phyloP scores from a whole-genome alignment of 2,113 vertebrate species.

The Callithrix jacchus region DNA sequence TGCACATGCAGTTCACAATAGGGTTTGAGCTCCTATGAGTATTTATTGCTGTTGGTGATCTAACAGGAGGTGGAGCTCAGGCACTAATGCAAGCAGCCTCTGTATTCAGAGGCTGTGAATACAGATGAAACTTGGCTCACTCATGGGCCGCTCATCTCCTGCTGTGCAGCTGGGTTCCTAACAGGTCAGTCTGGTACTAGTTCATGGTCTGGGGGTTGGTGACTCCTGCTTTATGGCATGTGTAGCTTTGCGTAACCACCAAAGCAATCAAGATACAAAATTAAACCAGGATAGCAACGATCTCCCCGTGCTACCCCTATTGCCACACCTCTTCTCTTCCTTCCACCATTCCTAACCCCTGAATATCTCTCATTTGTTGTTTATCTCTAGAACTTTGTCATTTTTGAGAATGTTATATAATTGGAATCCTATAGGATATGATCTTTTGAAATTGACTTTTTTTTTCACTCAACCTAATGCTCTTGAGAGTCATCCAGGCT shows the following conservation, averaged over 20 bases:
- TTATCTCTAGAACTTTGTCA: not conserved
- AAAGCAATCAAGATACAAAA: not conserved
- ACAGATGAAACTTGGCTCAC: no score
- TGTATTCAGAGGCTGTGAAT: no score
- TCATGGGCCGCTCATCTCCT: no score
- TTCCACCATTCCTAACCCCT: not conserved
- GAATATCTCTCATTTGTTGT: not conserved
- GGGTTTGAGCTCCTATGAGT: no score
- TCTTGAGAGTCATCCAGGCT: not conserved
- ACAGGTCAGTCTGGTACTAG: no score
- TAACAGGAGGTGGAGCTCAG: no score
- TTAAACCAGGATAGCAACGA: not conserved
- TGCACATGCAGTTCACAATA: no score
- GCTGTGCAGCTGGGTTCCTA: no score
- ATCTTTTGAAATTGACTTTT: not conserved
- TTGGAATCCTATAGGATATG: not conserved
- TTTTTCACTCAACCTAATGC: not conserved
- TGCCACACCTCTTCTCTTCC: not conserved
- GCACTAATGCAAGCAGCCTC: no score
- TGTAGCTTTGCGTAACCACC: not conserved
- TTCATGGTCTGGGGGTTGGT: no score
- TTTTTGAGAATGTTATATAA: constrained; percentile 11
- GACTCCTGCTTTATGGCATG: not conserved
- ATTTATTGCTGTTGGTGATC: no score
- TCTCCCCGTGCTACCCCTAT: not conserved